Conservation (phyloP, 2,888 invertebrate genomes). For the Erpobdella octoculata region DNA sequence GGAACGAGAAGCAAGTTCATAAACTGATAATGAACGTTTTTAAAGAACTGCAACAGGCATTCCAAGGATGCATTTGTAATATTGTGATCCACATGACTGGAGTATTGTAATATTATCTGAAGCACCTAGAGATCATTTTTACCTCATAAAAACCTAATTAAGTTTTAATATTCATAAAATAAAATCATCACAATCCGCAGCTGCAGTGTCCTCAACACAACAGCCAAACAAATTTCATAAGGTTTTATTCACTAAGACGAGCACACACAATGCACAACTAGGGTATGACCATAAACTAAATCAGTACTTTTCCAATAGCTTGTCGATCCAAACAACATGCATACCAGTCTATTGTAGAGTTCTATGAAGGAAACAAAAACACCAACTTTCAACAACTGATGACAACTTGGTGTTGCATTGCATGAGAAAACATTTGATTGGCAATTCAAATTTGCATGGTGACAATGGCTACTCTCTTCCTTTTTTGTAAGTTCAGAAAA, state of each 20-base stretch:
- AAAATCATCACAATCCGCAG: no score
- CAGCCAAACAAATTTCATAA: no score
- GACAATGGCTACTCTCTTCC: not conserved
- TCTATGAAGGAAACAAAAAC: no score
- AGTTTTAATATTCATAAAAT: no score
- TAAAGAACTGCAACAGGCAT: slow-evolving; percentile 61
- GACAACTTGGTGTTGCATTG: slow-evolving; percentile 42
- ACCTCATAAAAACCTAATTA: no score
- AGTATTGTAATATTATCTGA: slow-evolving; percentile 55
- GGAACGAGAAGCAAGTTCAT: not conserved
- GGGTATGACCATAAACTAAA: no score
- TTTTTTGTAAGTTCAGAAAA: slow-evolving; percentile 39
- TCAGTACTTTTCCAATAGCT: no score
- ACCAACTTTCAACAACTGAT: slow-evolving; percentile 45
- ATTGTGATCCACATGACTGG: slow-evolving; percentile 68
- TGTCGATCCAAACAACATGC: not conserved
- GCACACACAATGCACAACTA: no score
- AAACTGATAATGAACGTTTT: slow-evolving; percentile 54
- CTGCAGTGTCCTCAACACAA: no score
- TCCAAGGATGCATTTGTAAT: slow-evolving; percentile 80
- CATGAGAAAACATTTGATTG: slow-evolving; percentile 33
- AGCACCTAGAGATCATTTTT: no score
- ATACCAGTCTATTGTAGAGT: not conserved
- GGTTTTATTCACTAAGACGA: no score
- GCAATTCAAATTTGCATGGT: not conserved